phyloP scores from a whole-genome alignment of 2,113 vertebrate species.

The Echinops telfairi region DNA sequence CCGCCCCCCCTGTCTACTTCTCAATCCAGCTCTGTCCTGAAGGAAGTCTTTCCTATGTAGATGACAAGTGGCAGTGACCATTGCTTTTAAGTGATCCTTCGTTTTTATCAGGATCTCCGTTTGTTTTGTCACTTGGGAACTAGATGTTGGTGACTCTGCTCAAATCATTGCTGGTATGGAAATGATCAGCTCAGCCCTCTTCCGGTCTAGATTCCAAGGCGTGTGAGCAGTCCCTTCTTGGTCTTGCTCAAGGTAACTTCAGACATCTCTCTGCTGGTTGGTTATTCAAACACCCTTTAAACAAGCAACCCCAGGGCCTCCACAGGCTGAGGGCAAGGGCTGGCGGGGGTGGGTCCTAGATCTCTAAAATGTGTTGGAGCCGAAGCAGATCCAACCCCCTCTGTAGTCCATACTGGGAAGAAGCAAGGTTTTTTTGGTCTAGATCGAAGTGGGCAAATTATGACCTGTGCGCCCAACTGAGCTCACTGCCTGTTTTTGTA shows the following conservation, averaged over 20 bases:
- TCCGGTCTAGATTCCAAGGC: background rate
- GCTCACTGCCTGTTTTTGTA: background rate
- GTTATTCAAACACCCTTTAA: slow-evolving; percentile 60
- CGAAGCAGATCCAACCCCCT: background rate
- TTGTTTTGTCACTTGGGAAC: slow-evolving; percentile 66
- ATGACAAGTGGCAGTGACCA: slow-evolving; percentile 56
- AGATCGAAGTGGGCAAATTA: slow-evolving; percentile 30
- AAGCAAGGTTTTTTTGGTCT: background rate
- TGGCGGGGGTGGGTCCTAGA: background rate
- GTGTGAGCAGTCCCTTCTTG: slow-evolving; percentile 5
- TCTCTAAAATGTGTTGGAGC: background rate
- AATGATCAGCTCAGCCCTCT: slow-evolving; percentile 48
- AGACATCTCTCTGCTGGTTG: slow-evolving; percentile 64
- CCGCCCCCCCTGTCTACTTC: background rate
- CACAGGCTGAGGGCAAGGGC: background rate
- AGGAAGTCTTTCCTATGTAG: slow-evolving; percentile 48
- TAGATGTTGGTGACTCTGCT: slow-evolving; percentile 62
- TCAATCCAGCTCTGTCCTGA: background rate
- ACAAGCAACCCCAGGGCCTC: slow-evolving; percentile 24
- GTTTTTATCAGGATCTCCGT: slow-evolving; percentile 47
- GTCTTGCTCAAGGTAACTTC: slow-evolving; percentile 20
- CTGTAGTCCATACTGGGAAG: slow-evolving; percentile 13
- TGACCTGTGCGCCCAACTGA: slow-evolving; percentile 25
- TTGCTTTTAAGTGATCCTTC: slow-evolving; percentile 43
- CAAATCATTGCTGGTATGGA: slow-evolving; percentile 74